Percentiles rank a stretch among this genome's conserved stretches.
Evolutionary conservation across 1,140 invertebrate species (phyloP).

Genomic region (Cataglyphis hispanica): DNA sequence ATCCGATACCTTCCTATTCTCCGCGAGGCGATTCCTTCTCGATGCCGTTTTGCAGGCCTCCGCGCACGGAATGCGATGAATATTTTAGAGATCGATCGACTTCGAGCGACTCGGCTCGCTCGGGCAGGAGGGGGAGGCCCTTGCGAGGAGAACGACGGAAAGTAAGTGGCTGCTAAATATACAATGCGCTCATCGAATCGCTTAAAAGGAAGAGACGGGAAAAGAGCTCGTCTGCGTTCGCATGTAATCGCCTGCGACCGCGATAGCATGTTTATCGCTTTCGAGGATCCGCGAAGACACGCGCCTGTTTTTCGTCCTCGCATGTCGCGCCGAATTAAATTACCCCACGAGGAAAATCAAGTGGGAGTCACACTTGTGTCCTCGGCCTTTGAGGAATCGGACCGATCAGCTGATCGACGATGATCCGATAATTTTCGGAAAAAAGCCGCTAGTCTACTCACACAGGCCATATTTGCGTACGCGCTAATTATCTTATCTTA

Average conservation of each 20-base stretch:
- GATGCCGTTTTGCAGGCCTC: constrained; percentile 47
- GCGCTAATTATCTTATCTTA: constrained; percentile 69
- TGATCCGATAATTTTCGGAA: not conserved
- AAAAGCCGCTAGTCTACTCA: not conserved
- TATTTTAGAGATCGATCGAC: constrained; percentile 80
- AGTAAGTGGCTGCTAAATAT: constrained; percentile 73
- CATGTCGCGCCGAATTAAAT: constrained; percentile 47
- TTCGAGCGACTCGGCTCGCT: constrained; percentile 62
- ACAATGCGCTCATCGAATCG: constrained; percentile 67
- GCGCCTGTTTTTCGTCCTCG: constrained; percentile 34
- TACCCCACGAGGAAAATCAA: constrained; percentile 18
- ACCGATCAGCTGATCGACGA: not conserved
- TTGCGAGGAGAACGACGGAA: constrained; percentile 57
- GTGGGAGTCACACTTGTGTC: constrained; percentile 20
- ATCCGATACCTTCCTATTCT: constrained; percentile 62
- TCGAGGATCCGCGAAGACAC: constrained; percentile 25
- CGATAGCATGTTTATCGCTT: constrained; percentile 39
- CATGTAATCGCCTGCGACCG: constrained; percentile 29
- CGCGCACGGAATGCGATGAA: constrained; percentile 74
- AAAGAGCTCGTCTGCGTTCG: constrained; percentile 30
- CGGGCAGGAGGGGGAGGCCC: not conserved
- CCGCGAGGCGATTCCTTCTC: constrained; percentile 60
- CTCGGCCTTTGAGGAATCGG: constrained; percentile 48
- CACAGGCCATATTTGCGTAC: constrained; percentile 5
- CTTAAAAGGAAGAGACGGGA: constrained; percentile 41